phyloP scores from a whole-genome alignment of 2,797 vertebrate species.

The Phyllotis vaccarum region DNA sequence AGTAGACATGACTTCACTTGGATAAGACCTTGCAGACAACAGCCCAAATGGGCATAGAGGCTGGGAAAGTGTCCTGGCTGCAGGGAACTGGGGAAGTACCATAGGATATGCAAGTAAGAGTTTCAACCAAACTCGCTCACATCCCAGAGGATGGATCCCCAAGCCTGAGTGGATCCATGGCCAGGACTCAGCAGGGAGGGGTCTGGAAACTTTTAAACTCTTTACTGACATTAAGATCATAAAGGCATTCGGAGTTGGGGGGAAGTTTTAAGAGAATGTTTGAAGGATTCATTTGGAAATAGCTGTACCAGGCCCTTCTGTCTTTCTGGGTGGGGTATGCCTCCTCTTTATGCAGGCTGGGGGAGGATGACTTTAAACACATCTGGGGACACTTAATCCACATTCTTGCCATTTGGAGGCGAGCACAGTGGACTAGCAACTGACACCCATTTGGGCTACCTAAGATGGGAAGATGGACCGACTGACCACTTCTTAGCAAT shows the following conservation, averaged over 20 bases:
- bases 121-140: not conserved
- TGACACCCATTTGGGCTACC: not conserved
- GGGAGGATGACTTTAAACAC: not conserved
- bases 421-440: not conserved
- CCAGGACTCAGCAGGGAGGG: not conserved
- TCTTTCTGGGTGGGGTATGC: not conserved
- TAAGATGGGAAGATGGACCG: not conserved
- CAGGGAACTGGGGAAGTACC: not conserved
- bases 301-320: not conserved
- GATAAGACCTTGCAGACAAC: not conserved
- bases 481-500: not conserved
- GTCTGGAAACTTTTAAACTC: slow-evolving; percentile 7
- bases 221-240: not conserved
- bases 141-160: not conserved
- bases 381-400: not conserved
- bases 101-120: not conserved
- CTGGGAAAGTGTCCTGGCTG: not conserved
- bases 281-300: not conserved
- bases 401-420: not conserved
- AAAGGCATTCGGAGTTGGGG: not conserved
- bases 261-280: not conserved
- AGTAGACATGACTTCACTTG: not conserved
- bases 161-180: not conserved
- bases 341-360: not conserved
- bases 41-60: no score